A percentile compares a stretch with the other conserved stretches of the same genome.
phyloP scores from a whole-genome alignment of 2,888 invertebrate species.

The Frankliniella intonsa region DNA sequence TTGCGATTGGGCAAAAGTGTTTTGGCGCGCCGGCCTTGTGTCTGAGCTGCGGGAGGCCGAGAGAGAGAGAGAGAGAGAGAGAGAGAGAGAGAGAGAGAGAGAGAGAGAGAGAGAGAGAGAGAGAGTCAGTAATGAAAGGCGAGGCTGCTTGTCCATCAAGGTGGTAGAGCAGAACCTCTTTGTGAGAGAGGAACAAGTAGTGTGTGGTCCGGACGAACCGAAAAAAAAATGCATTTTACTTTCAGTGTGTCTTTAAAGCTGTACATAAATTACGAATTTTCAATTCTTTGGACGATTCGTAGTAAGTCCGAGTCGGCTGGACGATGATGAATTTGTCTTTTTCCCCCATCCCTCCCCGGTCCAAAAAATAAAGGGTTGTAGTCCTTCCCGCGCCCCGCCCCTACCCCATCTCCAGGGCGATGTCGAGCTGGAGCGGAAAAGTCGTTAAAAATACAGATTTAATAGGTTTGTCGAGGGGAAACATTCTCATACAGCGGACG shows the following conservation, averaged over 20 bases:
- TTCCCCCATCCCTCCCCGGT: background rate
- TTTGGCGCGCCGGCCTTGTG: no score
- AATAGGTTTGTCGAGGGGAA: slow-evolving; percentile 19
- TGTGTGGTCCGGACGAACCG: no score
- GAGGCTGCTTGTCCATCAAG: no score
- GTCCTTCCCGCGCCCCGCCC: background rate
- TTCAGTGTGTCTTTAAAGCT: no score
- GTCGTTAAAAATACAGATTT: slow-evolving; percentile 25
- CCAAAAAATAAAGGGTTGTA: background rate
- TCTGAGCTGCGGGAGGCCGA: background rate
- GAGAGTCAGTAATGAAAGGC: no score
- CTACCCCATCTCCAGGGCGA: background rate
- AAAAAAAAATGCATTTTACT: no score
- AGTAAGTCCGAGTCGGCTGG: background rate
- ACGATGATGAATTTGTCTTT: background rate
- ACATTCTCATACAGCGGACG: background rate
- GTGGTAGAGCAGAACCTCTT: no score
- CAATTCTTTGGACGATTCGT: no score
- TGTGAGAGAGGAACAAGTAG: no score
- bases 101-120: background rate
- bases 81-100: background rate
- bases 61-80: background rate
- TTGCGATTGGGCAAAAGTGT: no score
- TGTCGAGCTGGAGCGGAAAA: background rate
- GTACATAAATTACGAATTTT: no score